These are phyloP conservation scores for Planiliza haematocheilus DNA, from an alignment of 2,113 vertebrate species.

Conservation along the genomic window DNA sequence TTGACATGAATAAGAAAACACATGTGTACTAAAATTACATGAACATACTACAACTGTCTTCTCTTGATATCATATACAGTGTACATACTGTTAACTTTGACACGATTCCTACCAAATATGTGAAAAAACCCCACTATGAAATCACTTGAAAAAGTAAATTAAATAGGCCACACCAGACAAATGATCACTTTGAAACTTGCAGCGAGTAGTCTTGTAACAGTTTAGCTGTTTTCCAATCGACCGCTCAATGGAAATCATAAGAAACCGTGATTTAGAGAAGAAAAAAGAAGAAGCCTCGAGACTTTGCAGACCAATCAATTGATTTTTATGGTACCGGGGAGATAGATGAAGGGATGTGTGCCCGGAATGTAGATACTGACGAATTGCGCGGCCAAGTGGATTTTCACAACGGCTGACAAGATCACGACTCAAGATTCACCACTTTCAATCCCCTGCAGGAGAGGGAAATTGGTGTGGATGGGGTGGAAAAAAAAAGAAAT, in stretches of 20 bases:
- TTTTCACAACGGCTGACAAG: conserved; percentile 77
- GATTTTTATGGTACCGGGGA: conserved; percentile 74
- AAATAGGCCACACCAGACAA: neutral
- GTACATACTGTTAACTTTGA: neutral
- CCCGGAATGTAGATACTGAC: conserved; percentile 69
- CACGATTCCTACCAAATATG: neutral
- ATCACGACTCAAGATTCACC: conserved; percentile 71
- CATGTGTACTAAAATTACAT: no score
- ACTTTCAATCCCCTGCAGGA: conserved; percentile 61
- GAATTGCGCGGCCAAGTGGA: conserved; percentile 68
- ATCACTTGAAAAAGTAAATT: neutral
- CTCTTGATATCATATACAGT: neutral
- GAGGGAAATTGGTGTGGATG: conserved; percentile 60
- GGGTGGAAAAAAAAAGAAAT: conserved; percentile 26
- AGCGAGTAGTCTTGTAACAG: conserved; percentile 29
- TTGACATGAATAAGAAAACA: no score
- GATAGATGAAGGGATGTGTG: conserved; percentile 71
- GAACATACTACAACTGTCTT: no score
- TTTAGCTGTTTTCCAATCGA: conserved; percentile 13
- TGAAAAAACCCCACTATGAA: neutral
- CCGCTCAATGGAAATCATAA: conserved; percentile 49
- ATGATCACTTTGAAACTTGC: conserved; percentile 10
- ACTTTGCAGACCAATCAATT: conserved; percentile 69
- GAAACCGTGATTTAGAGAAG: conserved; percentile 32
- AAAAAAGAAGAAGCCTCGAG: conserved; percentile 3